Base-by-base conservation (phyloP, 2,888 invertebrate genomes). In the Acronicta alni region DNA sequence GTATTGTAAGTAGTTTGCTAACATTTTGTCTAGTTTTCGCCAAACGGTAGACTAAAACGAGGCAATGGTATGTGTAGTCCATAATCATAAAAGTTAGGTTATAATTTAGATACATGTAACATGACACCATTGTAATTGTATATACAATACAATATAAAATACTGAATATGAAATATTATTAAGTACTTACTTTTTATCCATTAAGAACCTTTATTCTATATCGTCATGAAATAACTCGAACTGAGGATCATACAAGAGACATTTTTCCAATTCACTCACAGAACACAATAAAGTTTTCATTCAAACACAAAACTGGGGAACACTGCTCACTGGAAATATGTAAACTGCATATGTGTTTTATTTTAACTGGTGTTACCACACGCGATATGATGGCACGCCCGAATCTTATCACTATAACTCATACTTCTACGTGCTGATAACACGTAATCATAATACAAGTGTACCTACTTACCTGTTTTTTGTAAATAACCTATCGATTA, bases 131-230 rank as follows among this genome's bases (percentile, higher is more conserved):
- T 4, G 2, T 20, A 20, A 2, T 4, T 20, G 7, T 7, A 7
- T 23, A 23, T 23, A 23, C 4, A 4, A 7, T n/a, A n/a, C n/a
- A n/a, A n/a, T n/a, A n/a, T n/a, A 30, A 35, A 2, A 35, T 35
- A 35, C n/a, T 12, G 12, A 26, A 26, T 26, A 1, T 26, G 9
- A 26, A 9, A 1, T 1, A 23, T 10, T 17, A 41, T 15, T 35
- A 15, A 47, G 20, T 37, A 72, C 79, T 76, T 65, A 79, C 79
- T 78, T 75, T 53, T 78, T 62, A 48, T 80, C 46, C 79, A 79
- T 79, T 43, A 30, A 16, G 3, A 44, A 17, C 17, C 17, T 61
- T n/a, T 4, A 30, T 15, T 32, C 10, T 9, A 15, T 14, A 47
- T 53, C 12, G 12, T 30, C 14, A 2, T n/a, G 38, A 32, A 39